phyloP scores from a whole-genome alignment of 2,113 vertebrate species.

The Syngnathus floridae region DNA sequence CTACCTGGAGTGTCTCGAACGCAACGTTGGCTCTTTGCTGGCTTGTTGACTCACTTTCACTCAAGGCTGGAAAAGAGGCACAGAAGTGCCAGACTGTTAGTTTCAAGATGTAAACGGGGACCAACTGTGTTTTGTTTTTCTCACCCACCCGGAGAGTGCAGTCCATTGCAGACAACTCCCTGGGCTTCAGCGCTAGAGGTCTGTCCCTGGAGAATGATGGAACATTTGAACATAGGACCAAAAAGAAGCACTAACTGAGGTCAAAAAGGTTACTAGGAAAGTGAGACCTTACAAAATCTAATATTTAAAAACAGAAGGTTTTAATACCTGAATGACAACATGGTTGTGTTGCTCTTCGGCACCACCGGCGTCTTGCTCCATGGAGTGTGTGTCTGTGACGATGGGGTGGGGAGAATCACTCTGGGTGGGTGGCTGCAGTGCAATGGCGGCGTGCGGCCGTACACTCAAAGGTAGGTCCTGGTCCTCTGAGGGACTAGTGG shows the following conservation, averaged over 20 bases:
- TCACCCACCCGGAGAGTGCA: slow-evolving; percentile 67
- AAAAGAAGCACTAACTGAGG: background rate
- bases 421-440: slow-evolving; percentile 80
- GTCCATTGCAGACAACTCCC: slow-evolving; percentile 38
- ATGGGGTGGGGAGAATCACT: slow-evolving; percentile 55
- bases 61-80: slow-evolving; percentile 37
- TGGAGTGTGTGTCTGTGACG: background rate
- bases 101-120: background rate
- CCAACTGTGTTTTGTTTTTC: background rate
- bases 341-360: background rate
- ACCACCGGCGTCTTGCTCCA: background rate
- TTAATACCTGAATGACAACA: background rate
- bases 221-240: background rate
- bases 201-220: slow-evolving; percentile 10
- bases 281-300: background rate
- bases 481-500: slow-evolving; percentile 11
- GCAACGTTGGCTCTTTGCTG: slow-evolving; percentile 25
- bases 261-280: background rate
- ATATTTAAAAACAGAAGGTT: background rate
- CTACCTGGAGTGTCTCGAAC: slow-evolving; percentile 52
- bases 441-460: slow-evolving; percentile 70
- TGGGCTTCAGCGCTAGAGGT: slow-evolving; percentile 27
- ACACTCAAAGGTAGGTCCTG: slow-evolving; percentile 62
- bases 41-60: slow-evolving; percentile 38
- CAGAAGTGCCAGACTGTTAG: background rate